Base-by-base conservation (phyloP, 2,113 vertebrate species). In the Notarius quadriscutis region DNA sequence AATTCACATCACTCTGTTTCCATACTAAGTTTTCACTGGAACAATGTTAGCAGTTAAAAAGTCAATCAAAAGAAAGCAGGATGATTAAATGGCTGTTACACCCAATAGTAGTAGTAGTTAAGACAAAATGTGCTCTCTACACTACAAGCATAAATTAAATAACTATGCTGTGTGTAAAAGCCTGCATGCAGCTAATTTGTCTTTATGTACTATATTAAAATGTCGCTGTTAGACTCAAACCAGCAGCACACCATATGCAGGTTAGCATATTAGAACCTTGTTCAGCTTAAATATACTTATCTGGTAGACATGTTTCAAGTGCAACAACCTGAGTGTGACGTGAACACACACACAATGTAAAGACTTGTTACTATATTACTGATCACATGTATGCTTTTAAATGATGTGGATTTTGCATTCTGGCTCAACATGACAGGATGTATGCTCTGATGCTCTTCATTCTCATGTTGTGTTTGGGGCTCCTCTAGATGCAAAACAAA, bases 201-300 rank as follows among this genome's bases (percentile, higher is more conserved):
- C 69, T 48, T 27, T 11, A 67, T 2, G 65, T 48, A 34, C 22
- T 22, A 58, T 15, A 55, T 41, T 74, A 74, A 14, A 50, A n/a
- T 18, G 7, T 5, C 17, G 34, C 85, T 2, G 25, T 69, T 55
- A 80, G 27, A n/a, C 58, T 55, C 48, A 34, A 11, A 34, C 41
- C 22, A 11, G 57, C 11, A 69, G 11, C 27, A 86, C 50, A n/a
- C 41, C 75, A 53, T 69, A 65, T 20, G 1, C 63, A n/a, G 30
- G 85, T 81, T 86, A 86, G 63, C 81, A 62, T 41, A n/a, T 57
- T 81, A 67, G 11, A 75, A 71, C 34, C 84, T 62, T 27, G 53
- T 60, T 85, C 71, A 50, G 77, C 20, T 65, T 8, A 75, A 55
- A 86, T 25, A 84, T 89, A 91, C 88, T 88, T 87, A 89, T 91